phyloP scores from a whole-genome alignment of 2,797 vertebrate genomes.

The Protonibea diacanthus region DNA sequence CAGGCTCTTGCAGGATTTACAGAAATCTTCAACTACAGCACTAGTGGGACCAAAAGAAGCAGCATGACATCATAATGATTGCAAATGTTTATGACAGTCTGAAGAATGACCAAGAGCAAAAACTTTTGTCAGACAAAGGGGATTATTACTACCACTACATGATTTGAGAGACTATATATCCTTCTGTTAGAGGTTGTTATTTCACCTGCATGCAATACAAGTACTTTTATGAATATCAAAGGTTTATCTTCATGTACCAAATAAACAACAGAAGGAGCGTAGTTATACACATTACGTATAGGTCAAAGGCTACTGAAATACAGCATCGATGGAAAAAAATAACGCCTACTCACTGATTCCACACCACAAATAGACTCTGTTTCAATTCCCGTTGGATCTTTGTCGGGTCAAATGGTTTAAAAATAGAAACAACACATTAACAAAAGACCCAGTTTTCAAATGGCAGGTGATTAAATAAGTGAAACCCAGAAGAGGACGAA shows the following conservation, averaged over 20 bases:
- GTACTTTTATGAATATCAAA: background rate
- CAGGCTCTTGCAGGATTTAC: background rate
- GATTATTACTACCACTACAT: background rate
- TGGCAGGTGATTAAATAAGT: background rate
- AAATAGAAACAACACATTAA: conserved; percentile 17
- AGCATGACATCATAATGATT: conserved; percentile 5
- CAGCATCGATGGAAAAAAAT: background rate
- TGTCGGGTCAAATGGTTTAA: background rate
- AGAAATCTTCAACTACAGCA: background rate
- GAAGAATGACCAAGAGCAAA: conserved; percentile 2
- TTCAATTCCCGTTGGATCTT: background rate
- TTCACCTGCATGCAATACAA: background rate
- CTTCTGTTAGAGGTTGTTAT: background rate
- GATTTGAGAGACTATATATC: background rate
- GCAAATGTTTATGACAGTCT: background rate
- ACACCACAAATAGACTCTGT: background rate
- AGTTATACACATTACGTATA: background rate
- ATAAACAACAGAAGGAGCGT: background rate
- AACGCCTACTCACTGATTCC: background rate
- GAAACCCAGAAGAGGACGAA: background rate
- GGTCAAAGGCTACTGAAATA: background rate
- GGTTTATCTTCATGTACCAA: background rate
- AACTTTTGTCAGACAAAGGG: background rate
- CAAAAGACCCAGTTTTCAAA: conserved; percentile 8
- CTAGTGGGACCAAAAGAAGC: background rate